Evolutionary conservation across 2,797 vertebrate species (phyloP), one percentile per base, ranked within the genome.

Genomic region (Pampus argenteus): DNA sequence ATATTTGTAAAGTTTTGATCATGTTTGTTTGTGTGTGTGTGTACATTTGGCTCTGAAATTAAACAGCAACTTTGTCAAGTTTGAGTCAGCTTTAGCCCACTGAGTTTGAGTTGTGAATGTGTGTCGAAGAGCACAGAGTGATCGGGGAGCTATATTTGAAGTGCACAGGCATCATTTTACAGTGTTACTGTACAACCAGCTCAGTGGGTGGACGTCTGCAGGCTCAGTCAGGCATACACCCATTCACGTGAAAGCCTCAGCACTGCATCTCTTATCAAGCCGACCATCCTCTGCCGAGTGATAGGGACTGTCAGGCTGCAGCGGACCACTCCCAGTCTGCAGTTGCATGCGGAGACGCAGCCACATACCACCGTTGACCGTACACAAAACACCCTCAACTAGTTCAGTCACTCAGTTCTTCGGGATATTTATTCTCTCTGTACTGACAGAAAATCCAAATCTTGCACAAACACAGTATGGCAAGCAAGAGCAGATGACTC

Each of bases 191-290:
- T 86, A 73, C 79, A 28, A 48, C 14, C 73, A n/a, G 38, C 65
- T 42, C 52, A 1, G 57, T 64, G 86, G 80, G 81, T 66, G 81
- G 69, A 79, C 38, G 78, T 59, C 38, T 74, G 59, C 74, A 61
- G 73, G 59, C 70, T 75, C 62, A 3, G 38, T 23, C 54, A 45
- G 67, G 82, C 83, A 58, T 73, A 72, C 85, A 78, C 85, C 90
- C 88, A 76, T 86, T 88, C 85, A 78, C 55, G 71, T 61, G 38
- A 57, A 77, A 55, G 66, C 76, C 70, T 66, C 44, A 38, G 31
- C 64, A 79, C 78, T n/a, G 74, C n/a, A 59, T 6, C 61, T 83
- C 91, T 94, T 94, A 95, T 95, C 94, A 91, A 63, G 44, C 28
- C 29, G 34, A 67, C 92, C 93, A 89, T 91, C 86, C 93, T 78